phyloP scores from a whole-genome alignment of 2,797 vertebrate species.

The Takifugu ocellatus region DNA sequence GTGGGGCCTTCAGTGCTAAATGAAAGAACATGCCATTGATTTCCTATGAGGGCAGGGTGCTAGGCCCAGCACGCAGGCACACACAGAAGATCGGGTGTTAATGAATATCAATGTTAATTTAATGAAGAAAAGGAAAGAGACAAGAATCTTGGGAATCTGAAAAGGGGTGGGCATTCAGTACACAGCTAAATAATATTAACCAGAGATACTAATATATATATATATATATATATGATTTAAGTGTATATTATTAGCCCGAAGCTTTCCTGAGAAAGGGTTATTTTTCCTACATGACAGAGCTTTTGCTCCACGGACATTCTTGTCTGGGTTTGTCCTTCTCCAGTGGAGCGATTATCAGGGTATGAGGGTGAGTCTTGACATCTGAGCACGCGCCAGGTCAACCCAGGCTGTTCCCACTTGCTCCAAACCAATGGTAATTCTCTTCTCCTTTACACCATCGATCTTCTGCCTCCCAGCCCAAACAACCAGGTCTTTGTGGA shows the following conservation, averaged over 20 bases:
- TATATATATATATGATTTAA: too few species aligned
- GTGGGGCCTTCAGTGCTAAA: constrained; percentile 37
- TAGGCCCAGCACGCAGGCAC: constrained; percentile 41
- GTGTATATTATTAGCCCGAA: neutral
- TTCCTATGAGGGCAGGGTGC: constrained; percentile 58
- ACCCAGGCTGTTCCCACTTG: constrained; percentile 44
- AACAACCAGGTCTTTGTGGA: constrained; percentile 60
- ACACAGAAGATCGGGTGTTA: constrained; percentile 61
- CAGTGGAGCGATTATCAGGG: constrained; percentile 47
- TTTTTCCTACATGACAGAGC: neutral
- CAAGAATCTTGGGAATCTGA: constrained; percentile 1
- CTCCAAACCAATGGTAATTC: constrained; percentile 63
- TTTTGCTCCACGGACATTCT: constrained; percentile 32
- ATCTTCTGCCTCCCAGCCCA: constrained; percentile 63
- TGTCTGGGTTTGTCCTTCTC: constrained; percentile 34
- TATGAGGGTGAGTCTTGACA: constrained; percentile 41
- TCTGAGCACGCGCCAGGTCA: constrained; percentile 54
- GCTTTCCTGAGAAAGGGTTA: neutral
- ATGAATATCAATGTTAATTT: constrained; percentile 70
- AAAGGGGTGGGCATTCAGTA: neutral
- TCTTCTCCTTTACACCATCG: constrained; percentile 68
- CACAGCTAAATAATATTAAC: too few species aligned
- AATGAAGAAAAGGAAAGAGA: constrained; percentile 35
- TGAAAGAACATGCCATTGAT: constrained; percentile 70
- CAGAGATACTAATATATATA: too few species aligned